Conservation (phyloP, 1,140 invertebrate genomes). For the Frieseomelitta varia region DNA sequence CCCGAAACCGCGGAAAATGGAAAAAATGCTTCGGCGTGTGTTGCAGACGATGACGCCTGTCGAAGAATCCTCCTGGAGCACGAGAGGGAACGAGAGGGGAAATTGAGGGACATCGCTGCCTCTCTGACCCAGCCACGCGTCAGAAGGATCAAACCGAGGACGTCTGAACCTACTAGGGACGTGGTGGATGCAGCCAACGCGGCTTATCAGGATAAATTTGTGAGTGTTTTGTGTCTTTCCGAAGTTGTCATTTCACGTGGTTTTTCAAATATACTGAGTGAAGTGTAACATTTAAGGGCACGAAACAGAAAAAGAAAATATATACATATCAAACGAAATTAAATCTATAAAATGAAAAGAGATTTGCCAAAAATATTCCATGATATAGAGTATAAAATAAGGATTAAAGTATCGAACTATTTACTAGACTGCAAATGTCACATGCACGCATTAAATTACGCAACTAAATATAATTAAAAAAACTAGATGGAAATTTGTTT, state of each 20-base stretch:
- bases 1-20: neutral
- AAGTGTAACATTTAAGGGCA: no score
- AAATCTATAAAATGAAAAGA: no score
- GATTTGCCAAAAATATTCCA: no score
- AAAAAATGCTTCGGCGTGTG: neutral
- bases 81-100: conserved; percentile 85
- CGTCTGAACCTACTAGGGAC: conserved; percentile 80
- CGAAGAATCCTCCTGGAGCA: conserved; percentile 82
- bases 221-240: conserved; percentile 57
- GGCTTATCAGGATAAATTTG: conserved; percentile 81
- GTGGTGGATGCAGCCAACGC: conserved; percentile 78
- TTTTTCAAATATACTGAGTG: no score
- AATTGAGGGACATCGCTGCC: conserved; percentile 88
- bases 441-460: no score
- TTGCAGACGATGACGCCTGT: conserved; percentile 77
- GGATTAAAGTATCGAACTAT: no score
- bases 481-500: no score
- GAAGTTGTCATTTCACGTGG: neutral
- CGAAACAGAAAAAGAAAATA: no score
- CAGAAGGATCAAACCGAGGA: conserved; percentile 79
- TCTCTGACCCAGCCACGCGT: conserved; percentile 86
- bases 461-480: no score
- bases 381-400: no score
- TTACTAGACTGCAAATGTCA: no score
- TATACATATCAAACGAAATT: no score